phyloP scores from a whole-genome alignment of 2,888 invertebrate species.

The Ornithoptera alexandrae region DNA sequence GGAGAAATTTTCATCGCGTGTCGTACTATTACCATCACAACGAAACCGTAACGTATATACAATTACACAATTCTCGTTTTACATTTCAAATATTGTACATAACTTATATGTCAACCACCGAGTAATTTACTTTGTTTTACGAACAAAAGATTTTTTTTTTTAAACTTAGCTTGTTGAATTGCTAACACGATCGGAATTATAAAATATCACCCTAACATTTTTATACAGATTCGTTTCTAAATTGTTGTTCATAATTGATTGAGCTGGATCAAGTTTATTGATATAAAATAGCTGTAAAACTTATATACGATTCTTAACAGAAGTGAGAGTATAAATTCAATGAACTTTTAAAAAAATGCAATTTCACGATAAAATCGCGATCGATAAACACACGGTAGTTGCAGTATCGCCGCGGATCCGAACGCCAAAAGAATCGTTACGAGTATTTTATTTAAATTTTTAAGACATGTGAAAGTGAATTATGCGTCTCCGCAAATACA shows the following conservation, averaged over 20 bases:
- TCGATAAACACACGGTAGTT: background rate
- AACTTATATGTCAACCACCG: background rate
- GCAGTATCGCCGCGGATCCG: conserved; percentile 41
- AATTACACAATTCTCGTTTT: conserved; percentile 25
- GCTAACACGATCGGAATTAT: background rate
- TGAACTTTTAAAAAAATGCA: conserved; percentile 4
- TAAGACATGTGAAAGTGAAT: conserved; percentile 59
- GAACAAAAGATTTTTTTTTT: too few relatives aligned
- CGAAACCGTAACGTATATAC: conserved; percentile 23
- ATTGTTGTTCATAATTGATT: background rate
- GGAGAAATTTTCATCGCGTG: conserved; percentile 30
- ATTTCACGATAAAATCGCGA: conserved; percentile 17
- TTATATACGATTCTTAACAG: background rate
- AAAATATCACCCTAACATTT: background rate
- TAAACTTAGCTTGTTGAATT: too few relatives aligned
- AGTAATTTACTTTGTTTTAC: too few relatives aligned
- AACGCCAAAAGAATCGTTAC: conserved; percentile 51
- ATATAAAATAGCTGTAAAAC: background rate
- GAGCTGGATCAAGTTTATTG: background rate
- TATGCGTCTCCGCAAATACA: conserved; percentile 35
- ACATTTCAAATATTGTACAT: background rate
- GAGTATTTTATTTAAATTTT: conserved; percentile 59
- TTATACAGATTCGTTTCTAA: background rate
- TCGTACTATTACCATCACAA: conserved; percentile 22
- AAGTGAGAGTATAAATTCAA: background rate